Base-by-base conservation (phyloP, 2,888 invertebrate species). In the Pollenia angustigena region DNA sequence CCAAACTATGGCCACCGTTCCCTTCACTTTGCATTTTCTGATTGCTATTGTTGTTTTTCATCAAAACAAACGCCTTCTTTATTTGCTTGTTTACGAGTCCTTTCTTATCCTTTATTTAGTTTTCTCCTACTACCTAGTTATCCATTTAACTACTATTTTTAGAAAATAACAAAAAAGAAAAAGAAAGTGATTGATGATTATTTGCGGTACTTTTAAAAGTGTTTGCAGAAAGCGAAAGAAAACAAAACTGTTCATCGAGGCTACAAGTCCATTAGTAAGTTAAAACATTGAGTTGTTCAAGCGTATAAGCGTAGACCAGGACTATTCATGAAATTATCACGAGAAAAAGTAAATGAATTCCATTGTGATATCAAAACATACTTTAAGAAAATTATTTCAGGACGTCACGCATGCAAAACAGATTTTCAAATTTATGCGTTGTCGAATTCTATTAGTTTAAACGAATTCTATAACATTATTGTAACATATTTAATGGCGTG, bases 251-350 rank as follows among this genome's bases (percentile, higher is more conserved):
- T 66, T 81, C 54, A 52, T 81, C 14, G 72, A 48, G 72, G 40
- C 56, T 54, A 72, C 81, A 74, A 72, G 72, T 81, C 56, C 56
- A 74, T 74, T 74, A 80, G 60, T 62, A n/a, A 46, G 44, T 62
- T 62, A 9, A 80, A 54, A 62, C 60, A 69, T 54, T 16, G 62
- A 32, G 48, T 71, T 46, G 71, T 12, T 54, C 14, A 9, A 62
- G 48, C n/a, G n/a, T 4, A 32, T 71, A 54, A 62, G 12, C 16
- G 46, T 16, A 40, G 40, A 14, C 40, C 12, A 48, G 46, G 23
- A n/a, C n/a, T 54, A 76, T 66, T 66, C 64, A 76, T 76, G 54
- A 12, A 42, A 79, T 69, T 60, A 60, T 79, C n/a, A 32, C 12
- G 11, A 9, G 8, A 9, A 40, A 40, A 9, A 16, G 42, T 71